Evolutionary conservation across 2,888 invertebrate genomes (phyloP).

Genomic region (Drosophila borealis): DNA sequence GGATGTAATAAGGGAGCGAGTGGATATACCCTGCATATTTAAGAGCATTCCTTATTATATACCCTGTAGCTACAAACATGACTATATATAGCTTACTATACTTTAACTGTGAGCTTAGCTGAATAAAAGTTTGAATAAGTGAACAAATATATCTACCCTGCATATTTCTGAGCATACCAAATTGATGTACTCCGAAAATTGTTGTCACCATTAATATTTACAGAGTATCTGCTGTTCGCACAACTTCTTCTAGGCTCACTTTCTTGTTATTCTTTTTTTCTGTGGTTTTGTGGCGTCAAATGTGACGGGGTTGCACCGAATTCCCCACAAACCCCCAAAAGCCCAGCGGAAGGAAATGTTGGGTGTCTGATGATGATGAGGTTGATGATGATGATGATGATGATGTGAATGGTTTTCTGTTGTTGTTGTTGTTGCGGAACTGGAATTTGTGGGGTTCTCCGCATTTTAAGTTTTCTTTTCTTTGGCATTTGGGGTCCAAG

Average conservation of each 20-base stretch:
- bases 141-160: no score
- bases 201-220: neutral
- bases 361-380: constrained; percentile 50
- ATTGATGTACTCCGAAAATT: no score
- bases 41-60: no score
- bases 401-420: constrained; percentile 10
- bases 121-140: no score
- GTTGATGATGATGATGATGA: constrained; percentile 40
- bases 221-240: constrained; percentile 13
- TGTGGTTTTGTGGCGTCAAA: constrained; percentile 63
- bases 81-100: no score
- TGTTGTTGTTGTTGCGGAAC: constrained; percentile 27
- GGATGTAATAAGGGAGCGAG: no score
- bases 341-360: constrained; percentile 64
- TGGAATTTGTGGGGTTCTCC: constrained; percentile 31
- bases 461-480: constrained; percentile 26
- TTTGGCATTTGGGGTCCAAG: constrained; percentile 32
- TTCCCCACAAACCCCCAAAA: constrained; percentile 23
- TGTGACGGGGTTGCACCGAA: constrained; percentile 46
- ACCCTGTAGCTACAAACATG: no score
- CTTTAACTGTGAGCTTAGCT: no score
- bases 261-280: constrained; percentile 30
- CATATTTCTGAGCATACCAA: no score
- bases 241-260: neutral
- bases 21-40: no score